phyloP scores from a whole-genome alignment of 2,888 invertebrate species.

The Drosophila diplacantha region DNA sequence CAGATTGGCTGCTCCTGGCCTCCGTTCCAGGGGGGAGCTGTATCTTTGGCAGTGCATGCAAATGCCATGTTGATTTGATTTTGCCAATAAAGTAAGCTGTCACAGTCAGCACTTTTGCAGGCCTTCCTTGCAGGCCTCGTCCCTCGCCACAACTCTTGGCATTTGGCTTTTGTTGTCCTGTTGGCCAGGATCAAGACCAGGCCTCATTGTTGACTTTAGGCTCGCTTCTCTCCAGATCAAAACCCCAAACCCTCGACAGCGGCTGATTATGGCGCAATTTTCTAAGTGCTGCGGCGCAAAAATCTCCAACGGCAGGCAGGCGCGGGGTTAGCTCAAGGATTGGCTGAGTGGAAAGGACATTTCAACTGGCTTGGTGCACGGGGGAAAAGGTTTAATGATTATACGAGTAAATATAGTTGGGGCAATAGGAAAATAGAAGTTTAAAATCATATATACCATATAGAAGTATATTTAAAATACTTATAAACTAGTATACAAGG shows the following conservation, averaged over 20 bases:
- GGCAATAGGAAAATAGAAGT: neutral
- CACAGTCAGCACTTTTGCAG: slow-evolving; percentile 74
- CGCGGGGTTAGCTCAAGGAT: slow-evolving; percentile 10
- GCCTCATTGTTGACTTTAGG: slow-evolving; percentile 47
- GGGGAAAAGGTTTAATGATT: neutral
- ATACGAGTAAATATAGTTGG: neutral
- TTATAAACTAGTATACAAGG: too few relatives aligned
- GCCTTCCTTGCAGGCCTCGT: slow-evolving; percentile 5
- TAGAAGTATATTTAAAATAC: too few relatives aligned
- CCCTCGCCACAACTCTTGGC: slow-evolving; percentile 36
- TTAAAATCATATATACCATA: too few relatives aligned
- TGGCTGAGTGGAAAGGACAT: slow-evolving; percentile 26
- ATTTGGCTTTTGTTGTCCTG: slow-evolving; percentile 50
- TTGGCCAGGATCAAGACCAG: slow-evolving; percentile 37
- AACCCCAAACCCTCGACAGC: slow-evolving; percentile 16
- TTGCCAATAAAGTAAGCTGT: slow-evolving; percentile 75
- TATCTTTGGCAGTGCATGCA: slow-evolving; percentile 68
- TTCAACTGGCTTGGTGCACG: slow-evolving; percentile 14
- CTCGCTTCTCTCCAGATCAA: slow-evolving; percentile 25
- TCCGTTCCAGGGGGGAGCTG: slow-evolving; percentile 10
- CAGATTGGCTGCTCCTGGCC: slow-evolving; percentile 38
- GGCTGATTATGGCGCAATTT: slow-evolving; percentile 71
- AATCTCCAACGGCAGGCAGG: slow-evolving; percentile 36
- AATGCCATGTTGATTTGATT: slow-evolving; percentile 73
- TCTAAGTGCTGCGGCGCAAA: slow-evolving; percentile 64